Base-by-base conservation (phyloP, 2,113 vertebrate species). In the Nesoenas mayeri region DNA sequence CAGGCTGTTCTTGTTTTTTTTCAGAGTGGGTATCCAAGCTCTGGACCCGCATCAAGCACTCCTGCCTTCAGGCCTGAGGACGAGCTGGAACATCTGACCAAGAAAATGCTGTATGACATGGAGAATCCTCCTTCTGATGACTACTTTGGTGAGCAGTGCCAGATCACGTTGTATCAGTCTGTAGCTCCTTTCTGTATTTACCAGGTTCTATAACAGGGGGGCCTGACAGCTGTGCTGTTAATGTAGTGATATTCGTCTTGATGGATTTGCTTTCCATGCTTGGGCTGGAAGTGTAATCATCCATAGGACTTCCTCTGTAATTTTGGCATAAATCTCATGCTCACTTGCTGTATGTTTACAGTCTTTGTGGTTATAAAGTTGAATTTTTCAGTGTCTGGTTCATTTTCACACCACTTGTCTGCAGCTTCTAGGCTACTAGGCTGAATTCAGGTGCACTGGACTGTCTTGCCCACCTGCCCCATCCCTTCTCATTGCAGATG, bases 51-150 rank as follows among this genome's bases (percentile, higher is more conserved):
- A 42, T 95, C 98, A 15, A 53, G 71, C 34, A 51, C 96, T 50
- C 62, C 98, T 51, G 95, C 95, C 19, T 98, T 98, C 95, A 98
- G 99, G 53, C 99, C 99, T 31, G 99, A 99, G 89, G 99, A 99
- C 70, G 99, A 99, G 92, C 97, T 99, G 28, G 99, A 99, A 79
- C 99, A 99, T 62, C 98, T 99, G 92, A 99, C 99, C 94, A 99
- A 99, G 98, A 99, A 99, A 98, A 99, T 99, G 99, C 97, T 99
- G 81, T 99, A 98, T 81, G 99, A 99, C 95, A 99, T 99, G 99
- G 99, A 99, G 95, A 98, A 99, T 95, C 99, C 99, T 26, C 99
- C 99, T 2, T 97, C 99, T 6, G 98, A 99, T 91, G 98, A 99
- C 5, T 99, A 99, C 95, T 99, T 99, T 78, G 99, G 99, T 99